Base-by-base conservation (phyloP, 2,888 invertebrate species). In the Caenorhabditis becei region DNA sequence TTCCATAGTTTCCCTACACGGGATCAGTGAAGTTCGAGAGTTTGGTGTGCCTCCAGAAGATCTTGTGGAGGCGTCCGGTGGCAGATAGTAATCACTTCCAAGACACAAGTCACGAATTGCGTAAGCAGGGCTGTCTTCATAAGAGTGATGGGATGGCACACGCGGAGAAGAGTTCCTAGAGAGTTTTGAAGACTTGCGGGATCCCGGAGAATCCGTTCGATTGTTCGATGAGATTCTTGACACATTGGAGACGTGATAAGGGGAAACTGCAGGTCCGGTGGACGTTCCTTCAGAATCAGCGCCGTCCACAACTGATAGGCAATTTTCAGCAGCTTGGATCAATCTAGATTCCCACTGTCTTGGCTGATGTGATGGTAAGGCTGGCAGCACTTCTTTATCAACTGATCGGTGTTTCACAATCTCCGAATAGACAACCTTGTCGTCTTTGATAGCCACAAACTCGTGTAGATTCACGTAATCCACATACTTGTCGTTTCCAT, bases 1-100 rank as follows among this genome's bases (percentile, higher is more conserved):
- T 91, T 97, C 97, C 37, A 87, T 72, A 83, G 83, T 71, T 32
- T 83, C 81, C 26, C 71, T 54, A 11, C 84, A 71, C 18, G 85
- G 83, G 14, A 86, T 80, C 11, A 86, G 54, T 4, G 86, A 86
- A 11, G 84, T 80, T 62, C 86, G 54, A 32, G 85, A 65, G 44
- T 67, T 77, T 14, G 63, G 53, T 28, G 69, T 61, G 14, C 72
- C 63, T 53, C 61, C 49, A n/a, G 80, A 75, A 28, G 23, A 56
- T 35, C 71, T 69, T 18, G 74, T 49, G 2, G 74, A 47, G 14
- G 80, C 81, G 58, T 79, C 82, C 0, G 79, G 79, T 23, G 82
- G 75, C 0, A 56, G 35, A 56, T 77, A 71, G 53, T 78, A 82
- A 37, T 82, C 82, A 69, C 61, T 71, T 47, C 70, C 71, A n/a